Evolutionary conservation across 2,113 vertebrate species (phyloP), one percentile per base, ranked within the genome.

Genomic region (Hoplias malabaricus): DNA sequence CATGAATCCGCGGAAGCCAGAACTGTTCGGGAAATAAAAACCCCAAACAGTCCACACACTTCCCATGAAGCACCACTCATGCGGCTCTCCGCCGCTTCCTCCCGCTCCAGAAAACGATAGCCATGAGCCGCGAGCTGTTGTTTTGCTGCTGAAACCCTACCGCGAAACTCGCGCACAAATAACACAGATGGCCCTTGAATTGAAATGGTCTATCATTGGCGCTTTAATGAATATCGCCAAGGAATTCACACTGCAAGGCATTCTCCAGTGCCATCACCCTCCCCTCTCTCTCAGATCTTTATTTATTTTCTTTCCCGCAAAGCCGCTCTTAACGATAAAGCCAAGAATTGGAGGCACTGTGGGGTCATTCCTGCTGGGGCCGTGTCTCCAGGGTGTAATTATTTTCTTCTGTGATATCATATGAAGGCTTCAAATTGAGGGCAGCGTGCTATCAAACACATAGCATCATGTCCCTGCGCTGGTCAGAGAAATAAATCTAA

Each of bases 311-410:
- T n/a, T n/a, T n/a, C n/a, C 73, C 69, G 62, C 63, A 73, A 81
- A 82, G 84, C 83, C 56, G 70, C 79, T 83, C 80, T 77, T 75
- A 85, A 80, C 23, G 83, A 88, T 87, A 84, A 86, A 84, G 80
- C 73, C n/a, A 80, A 66, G 87, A 86, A 90, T 82, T 88, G 87
- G 78, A 86, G 61, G 63, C 79, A 70, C 34, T 68, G 59, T 70
- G 23, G 81, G 79, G 83, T 79, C 43, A 34, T 84, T 78, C 59
- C 72, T 66, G 80, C 82, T 84, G 82, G 84, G 86, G 77, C 85
- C 80, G 57, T 90, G 86, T 90, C 90, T 91, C 80, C 56, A 83
- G 89, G 89, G 86, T 87, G 81, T 90, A 92, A 90, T 90, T 91
- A 91, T 90, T 87, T 61, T n/a, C n/a, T 88, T 75, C 81, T 82